These are phyloP conservation scores for Echeneis naucrates DNA, from an alignment of 2,797 vertebrate species.

Conservation along the genomic window DNA sequence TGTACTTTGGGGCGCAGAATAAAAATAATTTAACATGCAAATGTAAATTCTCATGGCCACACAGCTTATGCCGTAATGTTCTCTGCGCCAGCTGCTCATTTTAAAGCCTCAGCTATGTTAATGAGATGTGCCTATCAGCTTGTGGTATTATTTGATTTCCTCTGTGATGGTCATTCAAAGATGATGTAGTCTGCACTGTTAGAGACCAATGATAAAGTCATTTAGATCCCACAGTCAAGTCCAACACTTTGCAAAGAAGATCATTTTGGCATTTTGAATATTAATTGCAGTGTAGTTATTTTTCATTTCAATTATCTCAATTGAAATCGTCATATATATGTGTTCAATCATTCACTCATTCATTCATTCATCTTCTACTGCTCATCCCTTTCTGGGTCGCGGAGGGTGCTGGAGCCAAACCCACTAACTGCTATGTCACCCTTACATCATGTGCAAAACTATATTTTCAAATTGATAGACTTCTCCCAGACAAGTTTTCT, in stretches of 20 bases:
- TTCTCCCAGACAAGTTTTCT: background rate
- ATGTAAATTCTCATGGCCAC: slow-evolving; percentile 54
- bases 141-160: slow-evolving; percentile 49
- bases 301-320: background rate
- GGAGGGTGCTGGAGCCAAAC: too few species aligned
- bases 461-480: background rate
- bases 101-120: slow-evolving; percentile 54
- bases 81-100: slow-evolving; percentile 65
- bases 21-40: slow-evolving; percentile 58
- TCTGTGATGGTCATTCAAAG: slow-evolving; percentile 10
- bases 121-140: slow-evolving; percentile 47
- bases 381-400: too few species aligned
- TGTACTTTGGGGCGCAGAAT: slow-evolving; percentile 40
- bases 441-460: background rate
- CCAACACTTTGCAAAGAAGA: too few species aligned
- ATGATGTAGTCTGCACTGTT: background rate
- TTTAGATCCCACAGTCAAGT: background rate
- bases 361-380: too few species aligned
- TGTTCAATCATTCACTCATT: too few species aligned
- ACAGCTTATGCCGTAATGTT: slow-evolving; percentile 50
- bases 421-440: too few species aligned
- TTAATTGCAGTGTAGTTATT: background rate
- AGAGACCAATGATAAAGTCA: background rate
- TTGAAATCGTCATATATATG: background rate
- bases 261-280: too few species aligned